Percentiles rank a stretch among this genome's conserved stretches.
These are phyloP conservation scores for Babyrousa celebensis DNA, from an alignment of 2,797 vertebrate species.

Conservation along the genomic window DNA sequence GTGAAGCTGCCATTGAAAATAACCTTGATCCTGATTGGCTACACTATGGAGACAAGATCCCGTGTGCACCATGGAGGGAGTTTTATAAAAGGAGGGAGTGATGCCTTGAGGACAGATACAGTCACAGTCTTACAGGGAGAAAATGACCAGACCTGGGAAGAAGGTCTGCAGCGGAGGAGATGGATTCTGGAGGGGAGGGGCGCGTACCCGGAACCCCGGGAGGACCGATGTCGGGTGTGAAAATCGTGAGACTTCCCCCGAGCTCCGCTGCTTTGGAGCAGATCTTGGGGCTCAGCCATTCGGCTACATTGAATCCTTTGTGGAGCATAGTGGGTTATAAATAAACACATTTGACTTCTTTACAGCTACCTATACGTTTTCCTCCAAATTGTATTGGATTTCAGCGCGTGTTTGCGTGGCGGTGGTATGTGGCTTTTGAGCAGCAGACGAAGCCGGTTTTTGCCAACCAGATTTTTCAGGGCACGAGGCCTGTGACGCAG, in stretches of 20 bases:
- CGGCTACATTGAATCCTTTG: neutral
- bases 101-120: too few relatives aligned
- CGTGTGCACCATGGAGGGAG: rapidly evolving
- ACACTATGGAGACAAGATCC: neutral
- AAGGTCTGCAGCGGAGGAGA: neutral
- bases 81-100: neutral
- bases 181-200: neutral
- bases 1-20: neutral
- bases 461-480: constrained; percentile 7
- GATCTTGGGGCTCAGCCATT: neutral
- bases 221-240: neutral
- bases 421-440: constrained; percentile 42
- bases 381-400: constrained; percentile 40
- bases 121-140: rapidly evolving
- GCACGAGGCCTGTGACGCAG: neutral
- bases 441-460: constrained; percentile 13
- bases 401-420: constrained; percentile 11
- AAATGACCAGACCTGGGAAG: neutral
- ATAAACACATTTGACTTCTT: neutral
- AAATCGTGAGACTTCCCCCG: neutral
- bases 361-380: neutral
- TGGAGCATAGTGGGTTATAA: neutral
- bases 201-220: neutral
- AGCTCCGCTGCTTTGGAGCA: neutral
- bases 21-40: neutral